Percentiles rank a stretch among this genome's conserved stretches.
phyloP scores from a whole-genome alignment of 1,140 invertebrate species.

The Spodoptera litura region DNA sequence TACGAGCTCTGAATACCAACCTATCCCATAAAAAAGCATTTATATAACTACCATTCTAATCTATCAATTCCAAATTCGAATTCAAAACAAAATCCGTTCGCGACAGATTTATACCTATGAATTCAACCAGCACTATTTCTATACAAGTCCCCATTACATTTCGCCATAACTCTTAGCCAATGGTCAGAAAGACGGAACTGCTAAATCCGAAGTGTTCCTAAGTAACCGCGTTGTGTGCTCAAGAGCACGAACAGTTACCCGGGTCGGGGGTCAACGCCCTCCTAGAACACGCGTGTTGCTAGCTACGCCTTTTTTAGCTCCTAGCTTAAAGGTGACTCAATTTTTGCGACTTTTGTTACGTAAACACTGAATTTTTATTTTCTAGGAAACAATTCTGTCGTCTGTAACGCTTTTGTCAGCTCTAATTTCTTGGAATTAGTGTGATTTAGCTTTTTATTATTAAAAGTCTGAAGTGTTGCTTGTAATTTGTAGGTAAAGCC shows the following conservation, averaged over 20 bases:
- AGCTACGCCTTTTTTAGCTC: constrained; percentile 20
- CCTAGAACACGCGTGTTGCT: constrained; percentile 24
- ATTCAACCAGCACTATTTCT: neutral
- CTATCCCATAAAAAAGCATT: too few species aligned
- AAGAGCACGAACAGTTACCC: constrained; percentile 54
- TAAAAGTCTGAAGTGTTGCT: too few species aligned
- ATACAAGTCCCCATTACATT: constrained; percentile 6
- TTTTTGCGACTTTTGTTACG: neutral
- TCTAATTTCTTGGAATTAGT: too few species aligned
- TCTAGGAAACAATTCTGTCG: too few species aligned
- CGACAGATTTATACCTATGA: neutral
- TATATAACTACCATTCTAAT: too few species aligned
- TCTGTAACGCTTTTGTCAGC: too few species aligned
- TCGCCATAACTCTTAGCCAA: constrained; percentile 6
- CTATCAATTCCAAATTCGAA: neutral
- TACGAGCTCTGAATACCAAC: too few species aligned
- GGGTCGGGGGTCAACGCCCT: constrained; percentile 61
- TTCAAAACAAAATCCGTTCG: neutral
- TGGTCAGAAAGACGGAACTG: constrained; percentile 38
- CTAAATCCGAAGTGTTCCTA: constrained; percentile 40
- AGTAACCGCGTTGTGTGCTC: constrained; percentile 21
- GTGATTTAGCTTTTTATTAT: too few species aligned
- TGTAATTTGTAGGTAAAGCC: too few species aligned
- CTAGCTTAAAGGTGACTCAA: constrained; percentile 18
- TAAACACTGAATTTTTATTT: neutral